Evolutionary conservation across 2,888 invertebrate species (phyloP).

Genomic region (Laothoe populi): DNA sequence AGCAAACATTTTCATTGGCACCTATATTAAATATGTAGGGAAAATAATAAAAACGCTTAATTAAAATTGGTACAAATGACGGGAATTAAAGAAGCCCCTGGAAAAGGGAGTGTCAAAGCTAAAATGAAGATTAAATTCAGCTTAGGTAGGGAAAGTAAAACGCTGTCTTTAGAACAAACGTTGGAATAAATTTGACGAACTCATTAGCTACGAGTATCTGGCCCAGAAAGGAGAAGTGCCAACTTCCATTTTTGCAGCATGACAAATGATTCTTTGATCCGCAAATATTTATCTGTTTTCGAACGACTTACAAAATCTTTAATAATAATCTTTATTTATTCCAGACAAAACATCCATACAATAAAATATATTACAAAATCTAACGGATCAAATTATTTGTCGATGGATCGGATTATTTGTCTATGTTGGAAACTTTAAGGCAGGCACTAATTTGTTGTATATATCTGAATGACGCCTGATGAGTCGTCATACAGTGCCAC

Average conservation of each 20-base stretch:
- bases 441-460: no score
- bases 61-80: conserved; percentile 9
- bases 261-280: neutral
- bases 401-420: no score
- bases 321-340: no score
- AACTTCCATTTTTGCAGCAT: neutral
- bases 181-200: neutral
- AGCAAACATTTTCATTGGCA: conserved; percentile 1
- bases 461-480: no score
- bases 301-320: no score
- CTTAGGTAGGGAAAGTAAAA: neutral
- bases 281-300: neutral
- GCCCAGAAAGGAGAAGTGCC: neutral
- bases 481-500: no score
- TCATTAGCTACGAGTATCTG: neutral
- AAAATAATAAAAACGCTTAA: neutral
- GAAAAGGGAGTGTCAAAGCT: neutral
- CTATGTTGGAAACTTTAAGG: no score
- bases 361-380: no score
- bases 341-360: no score
- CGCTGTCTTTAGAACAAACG: neutral
- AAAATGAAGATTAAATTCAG: conserved; percentile 6
- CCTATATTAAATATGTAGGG: no score
- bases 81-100: conserved; percentile 2
- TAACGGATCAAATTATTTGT: no score